Percentiles rank a stretch among this genome's conserved stretches.
Evolutionary conservation across 1,140 invertebrate species (phyloP).

Genomic region (Drosophila paulistorum): DNA sequence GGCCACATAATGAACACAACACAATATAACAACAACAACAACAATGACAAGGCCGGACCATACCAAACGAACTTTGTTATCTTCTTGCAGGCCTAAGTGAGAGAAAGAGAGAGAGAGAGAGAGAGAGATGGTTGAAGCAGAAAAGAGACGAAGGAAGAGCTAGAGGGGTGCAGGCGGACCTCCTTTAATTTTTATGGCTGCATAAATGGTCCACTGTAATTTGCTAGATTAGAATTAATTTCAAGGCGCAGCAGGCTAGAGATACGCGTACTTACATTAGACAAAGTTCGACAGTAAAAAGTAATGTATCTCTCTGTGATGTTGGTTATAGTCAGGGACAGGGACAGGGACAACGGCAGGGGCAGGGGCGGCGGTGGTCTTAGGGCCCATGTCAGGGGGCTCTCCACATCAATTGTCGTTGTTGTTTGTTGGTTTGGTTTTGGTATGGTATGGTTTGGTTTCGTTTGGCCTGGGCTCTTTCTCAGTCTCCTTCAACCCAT

Average conservation of each 20-base stretch:
- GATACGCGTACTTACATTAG: constrained; percentile 33
- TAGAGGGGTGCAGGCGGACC: constrained; percentile 13
- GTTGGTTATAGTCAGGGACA: neutral
- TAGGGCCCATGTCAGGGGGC: neutral
- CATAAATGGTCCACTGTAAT: constrained; percentile 76
- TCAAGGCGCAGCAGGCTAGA: constrained; percentile 43
- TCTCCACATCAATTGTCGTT: constrained; percentile 77
- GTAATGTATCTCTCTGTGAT: constrained; percentile 50
- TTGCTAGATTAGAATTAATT: constrained; percentile 80
- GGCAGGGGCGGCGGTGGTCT: neutral
- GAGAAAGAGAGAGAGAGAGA: too few species aligned
- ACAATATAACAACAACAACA: neutral
- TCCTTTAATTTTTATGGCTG: constrained; percentile 78
- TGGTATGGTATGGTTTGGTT: constrained; percentile 2
- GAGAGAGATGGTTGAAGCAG: too few species aligned
- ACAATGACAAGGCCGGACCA: neutral
- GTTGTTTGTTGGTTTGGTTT: constrained; percentile 40
- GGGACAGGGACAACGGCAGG: constrained; percentile 20
- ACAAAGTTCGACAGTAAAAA: constrained; percentile 61
- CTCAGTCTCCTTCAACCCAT: constrained; percentile 3
- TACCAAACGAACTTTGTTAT: constrained; percentile 59
- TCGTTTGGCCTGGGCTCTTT: constrained; percentile 32
- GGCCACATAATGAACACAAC: constrained; percentile 59
- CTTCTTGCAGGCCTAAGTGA: neutral
- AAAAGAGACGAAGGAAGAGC: neutral